Percentiles rank a stretch among this genome's conserved stretches.
Evolutionary conservation across 2,113 vertebrate genomes (phyloP).

Genomic region (Abramis brama): DNA sequence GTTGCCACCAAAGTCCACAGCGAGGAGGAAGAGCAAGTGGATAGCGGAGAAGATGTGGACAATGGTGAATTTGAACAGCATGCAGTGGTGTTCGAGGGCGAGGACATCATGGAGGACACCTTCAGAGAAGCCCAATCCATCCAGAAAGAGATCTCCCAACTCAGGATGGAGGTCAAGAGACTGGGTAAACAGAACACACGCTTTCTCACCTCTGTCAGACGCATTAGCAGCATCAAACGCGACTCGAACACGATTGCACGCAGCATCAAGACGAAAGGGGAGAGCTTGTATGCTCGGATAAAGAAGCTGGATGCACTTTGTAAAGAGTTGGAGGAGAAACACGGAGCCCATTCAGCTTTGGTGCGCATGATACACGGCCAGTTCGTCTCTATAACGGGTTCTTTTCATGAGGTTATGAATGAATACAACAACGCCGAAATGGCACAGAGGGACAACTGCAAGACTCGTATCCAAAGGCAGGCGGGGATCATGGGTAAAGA

Average conservation of each 20-base stretch:
- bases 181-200: constrained; percentile 90
- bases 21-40: constrained; percentile 48
- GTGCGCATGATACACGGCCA: constrained; percentile 86
- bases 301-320: constrained; percentile 77
- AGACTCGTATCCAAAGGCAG: constrained; percentile 92
- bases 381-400: constrained; percentile 77
- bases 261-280: constrained; percentile 87
- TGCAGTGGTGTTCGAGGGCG: constrained; percentile 82
- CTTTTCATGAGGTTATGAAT: constrained; percentile 87
- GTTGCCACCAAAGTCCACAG: constrained; percentile 66
- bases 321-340: constrained; percentile 76
- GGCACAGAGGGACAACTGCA: constrained; percentile 92
- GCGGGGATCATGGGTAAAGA: constrained; percentile 96
- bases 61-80: constrained; percentile 59
- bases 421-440: constrained; percentile 91
- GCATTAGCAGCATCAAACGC: constrained; percentile 96
- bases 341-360: constrained; percentile 78
- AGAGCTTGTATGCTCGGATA: constrained; percentile 85
- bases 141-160: constrained; percentile 81
- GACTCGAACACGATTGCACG: constrained; percentile 90
- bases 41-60: constrained; percentile 54
- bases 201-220: constrained; percentile 94
- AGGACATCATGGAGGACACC: constrained; percentile 82
- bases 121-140: constrained; percentile 84
- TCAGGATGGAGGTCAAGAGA: constrained; percentile 84